Evolutionary conservation across 2,797 vertebrate species (phyloP).

Genomic region (Diplodus sargus): DNA sequence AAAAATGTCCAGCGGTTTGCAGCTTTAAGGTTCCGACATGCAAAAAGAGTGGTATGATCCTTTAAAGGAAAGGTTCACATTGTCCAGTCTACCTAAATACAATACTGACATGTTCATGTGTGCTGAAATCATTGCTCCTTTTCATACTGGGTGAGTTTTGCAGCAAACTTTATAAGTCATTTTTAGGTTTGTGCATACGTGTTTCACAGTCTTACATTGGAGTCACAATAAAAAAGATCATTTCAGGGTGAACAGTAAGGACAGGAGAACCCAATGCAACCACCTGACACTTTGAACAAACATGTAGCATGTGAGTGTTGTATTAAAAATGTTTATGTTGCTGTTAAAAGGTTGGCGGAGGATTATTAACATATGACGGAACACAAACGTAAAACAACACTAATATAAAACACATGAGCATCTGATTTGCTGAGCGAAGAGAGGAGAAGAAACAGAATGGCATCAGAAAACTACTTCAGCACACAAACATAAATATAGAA

Average conservation of each 20-base stretch:
- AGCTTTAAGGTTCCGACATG: not conserved
- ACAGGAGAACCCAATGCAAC: not conserved
- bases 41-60: not conserved
- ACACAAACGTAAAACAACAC: not conserved
- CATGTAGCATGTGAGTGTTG: not conserved
- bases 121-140: not conserved
- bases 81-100: not conserved
- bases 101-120: not conserved
- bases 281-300: not conserved
- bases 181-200: not conserved
- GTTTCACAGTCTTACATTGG: not conserved
- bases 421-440: not conserved
- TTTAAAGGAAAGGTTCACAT: not conserved
- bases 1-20: not conserved
- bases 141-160: not conserved
- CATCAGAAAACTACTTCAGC: not conserved
- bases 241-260: not conserved
- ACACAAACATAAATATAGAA: not conserved
- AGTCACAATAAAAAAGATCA: not conserved
- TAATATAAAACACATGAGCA: not conserved
- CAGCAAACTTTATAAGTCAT: not conserved
- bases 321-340: not conserved
- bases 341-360: not conserved
- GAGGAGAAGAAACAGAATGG: not conserved
- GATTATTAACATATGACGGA: not conserved